Evolutionary conservation across 2,113 vertebrate genomes (phyloP).

Genomic region (Phoenicopterus ruber): DNA sequence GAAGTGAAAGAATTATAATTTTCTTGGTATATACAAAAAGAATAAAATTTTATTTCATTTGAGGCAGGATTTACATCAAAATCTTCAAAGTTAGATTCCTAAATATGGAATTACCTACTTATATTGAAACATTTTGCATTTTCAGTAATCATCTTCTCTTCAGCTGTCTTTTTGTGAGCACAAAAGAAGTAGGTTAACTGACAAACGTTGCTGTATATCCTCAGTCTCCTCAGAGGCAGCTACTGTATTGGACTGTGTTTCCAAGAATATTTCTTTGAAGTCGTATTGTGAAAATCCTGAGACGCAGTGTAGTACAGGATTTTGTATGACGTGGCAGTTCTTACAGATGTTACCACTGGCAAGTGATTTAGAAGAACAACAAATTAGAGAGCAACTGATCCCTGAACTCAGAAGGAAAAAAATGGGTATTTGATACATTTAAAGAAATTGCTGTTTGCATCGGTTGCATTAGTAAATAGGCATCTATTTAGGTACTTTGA

Average conservation of each 20-base stretch:
- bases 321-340: not conserved
- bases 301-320: not conserved
- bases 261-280: constrained; percentile 5
- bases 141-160: not conserved
- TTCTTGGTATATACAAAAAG: not conserved
- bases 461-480: not conserved
- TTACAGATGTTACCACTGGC: not conserved
- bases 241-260: not conserved
- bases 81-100: not conserved
- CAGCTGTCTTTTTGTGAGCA: not conserved
- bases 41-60: not conserved
- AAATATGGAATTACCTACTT: not conserved
- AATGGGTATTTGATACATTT: not conserved
- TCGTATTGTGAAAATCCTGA: not conserved
- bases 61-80: not conserved
- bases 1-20: not conserved
- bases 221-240: not conserved
- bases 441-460: not conserved
- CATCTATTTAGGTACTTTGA: not conserved
- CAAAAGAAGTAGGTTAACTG: not conserved
- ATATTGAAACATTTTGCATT: not conserved
- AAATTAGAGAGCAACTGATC: not conserved
- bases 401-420: not conserved
- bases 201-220: not conserved
- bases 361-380: not conserved